Evolutionary conservation across 2,888 invertebrate genomes (phyloP), one percentile per base, ranked within the genome.

Genomic region (Girardia tigrina): DNA sequence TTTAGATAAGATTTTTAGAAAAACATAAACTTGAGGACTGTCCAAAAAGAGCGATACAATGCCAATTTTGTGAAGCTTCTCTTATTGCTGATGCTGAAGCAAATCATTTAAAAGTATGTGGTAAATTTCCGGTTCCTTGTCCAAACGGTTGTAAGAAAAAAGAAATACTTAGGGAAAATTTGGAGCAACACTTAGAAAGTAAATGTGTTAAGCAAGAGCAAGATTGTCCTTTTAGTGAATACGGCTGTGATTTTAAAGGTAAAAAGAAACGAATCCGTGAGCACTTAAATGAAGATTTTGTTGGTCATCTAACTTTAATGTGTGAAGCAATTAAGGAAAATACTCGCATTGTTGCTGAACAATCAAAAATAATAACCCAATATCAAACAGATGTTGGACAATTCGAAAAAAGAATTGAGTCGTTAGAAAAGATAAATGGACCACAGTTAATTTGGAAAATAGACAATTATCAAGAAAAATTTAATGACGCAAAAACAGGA

Each of bases 391-490:
- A 78, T 12, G 77, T 77, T 26, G 76, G 78, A 27, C 77, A 42
- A 26, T 73, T 80, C 23, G 78, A 77, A 73, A 76, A 78, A 14
- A 79, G 80, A 78, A 80, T 82, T 0, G 80, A 81, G 29, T 78
- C 79, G 0, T 79, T 84, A 74, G 82, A 82, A 78, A 82, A 82
- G 76, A 78, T 83, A 77, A 83, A 82, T 78, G 84, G 84, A 0
- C 79, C 82, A 8, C 84, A 84, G 77, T 77, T 82, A 8, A 80
- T 85, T 26, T 85, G 85, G 85, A 81, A 81, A 75, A 83, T 85
- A 36, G 83, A 84, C 72, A 80, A 81, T 28, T 81, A 81, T 78
- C 74, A 75, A 71, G 81, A 81, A 56, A 80, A 80, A 73, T 79
- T 80, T 29, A 80, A 82, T 73, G 82, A 84, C 56, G 83, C 82